These are phyloP conservation scores for Temnothorax ravouxi DNA, from an alignment of 2,888 invertebrate genomes.

Conservation along the genomic window DNA sequence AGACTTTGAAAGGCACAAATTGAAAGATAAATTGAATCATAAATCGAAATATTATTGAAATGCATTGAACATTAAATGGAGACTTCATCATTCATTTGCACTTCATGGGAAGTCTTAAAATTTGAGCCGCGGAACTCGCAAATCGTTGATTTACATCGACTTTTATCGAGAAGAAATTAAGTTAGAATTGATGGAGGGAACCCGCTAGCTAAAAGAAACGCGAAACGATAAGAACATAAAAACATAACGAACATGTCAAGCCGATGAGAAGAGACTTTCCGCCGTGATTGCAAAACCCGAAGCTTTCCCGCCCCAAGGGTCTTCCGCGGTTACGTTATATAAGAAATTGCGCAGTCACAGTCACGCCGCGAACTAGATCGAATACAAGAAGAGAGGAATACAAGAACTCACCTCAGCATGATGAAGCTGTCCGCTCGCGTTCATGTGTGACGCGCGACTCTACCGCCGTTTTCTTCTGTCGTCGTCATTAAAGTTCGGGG, in stretches of 20 bases:
- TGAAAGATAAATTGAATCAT: not conserved
- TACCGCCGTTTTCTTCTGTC: not conserved
- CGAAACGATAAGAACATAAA: not conserved
- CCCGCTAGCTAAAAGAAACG: not conserved
- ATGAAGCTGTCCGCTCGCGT: slow-evolving; percentile 21
- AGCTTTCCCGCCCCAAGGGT: not conserved
- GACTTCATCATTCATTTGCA: not conserved
- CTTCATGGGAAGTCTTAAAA: not conserved
- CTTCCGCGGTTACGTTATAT: slow-evolving; percentile 39
- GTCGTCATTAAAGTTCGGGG: slow-evolving; percentile 26
- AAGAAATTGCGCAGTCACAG: slow-evolving; percentile 58
- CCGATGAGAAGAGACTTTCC: not conserved
- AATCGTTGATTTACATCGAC: not conserved
- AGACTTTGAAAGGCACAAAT: not conserved
- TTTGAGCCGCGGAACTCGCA: not conserved
- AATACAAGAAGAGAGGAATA: not conserved
- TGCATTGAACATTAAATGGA: not conserved
- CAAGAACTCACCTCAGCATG: slow-evolving; percentile 42
- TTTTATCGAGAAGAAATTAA: not conserved
- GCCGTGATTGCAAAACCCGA: slow-evolving; percentile 8
- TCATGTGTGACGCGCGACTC: slow-evolving; percentile 21
- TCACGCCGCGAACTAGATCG: slow-evolving; percentile 24
- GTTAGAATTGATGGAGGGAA: not conserved
- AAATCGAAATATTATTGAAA: not conserved
- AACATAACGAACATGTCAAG: not conserved